These are phyloP conservation scores for Sylvia atricapilla DNA, from an alignment of 2,113 vertebrate species.

Conservation along the genomic window DNA sequence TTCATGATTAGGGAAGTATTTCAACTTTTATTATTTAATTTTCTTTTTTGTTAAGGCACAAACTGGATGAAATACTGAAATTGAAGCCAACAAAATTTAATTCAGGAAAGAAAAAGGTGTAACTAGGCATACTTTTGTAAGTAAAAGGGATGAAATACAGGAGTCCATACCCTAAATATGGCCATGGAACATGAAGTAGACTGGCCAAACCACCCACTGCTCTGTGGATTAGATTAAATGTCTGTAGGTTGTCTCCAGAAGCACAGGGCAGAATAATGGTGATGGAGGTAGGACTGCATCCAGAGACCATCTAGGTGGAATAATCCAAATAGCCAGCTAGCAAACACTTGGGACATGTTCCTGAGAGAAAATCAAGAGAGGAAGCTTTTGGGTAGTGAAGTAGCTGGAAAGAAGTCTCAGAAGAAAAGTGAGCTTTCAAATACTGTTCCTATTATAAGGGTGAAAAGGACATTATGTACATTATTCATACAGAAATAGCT, in stretches of 20 bases:
- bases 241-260: not conserved
- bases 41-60: not conserved
- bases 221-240: not conserved
- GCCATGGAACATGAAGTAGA: not conserved
- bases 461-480: not conserved
- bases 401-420: not conserved
- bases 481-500: constrained; percentile 8
- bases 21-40: not conserved
- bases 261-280: not conserved
- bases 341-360: not conserved
- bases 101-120: not conserved
- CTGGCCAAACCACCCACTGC: not conserved
- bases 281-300: not conserved
- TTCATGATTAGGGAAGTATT: not conserved
- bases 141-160: not conserved
- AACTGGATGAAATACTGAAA: not conserved
- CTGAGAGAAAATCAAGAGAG: not conserved
- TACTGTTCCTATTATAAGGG: not conserved
- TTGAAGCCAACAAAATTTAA: not conserved
- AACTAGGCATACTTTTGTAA: not conserved
- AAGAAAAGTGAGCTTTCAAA: not conserved
- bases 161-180: not conserved
- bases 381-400: not conserved
- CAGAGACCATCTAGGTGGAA: not conserved
- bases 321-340: not conserved